Conservation (phyloP, 2,113 vertebrate species). For the Sander vitreus region DNA sequence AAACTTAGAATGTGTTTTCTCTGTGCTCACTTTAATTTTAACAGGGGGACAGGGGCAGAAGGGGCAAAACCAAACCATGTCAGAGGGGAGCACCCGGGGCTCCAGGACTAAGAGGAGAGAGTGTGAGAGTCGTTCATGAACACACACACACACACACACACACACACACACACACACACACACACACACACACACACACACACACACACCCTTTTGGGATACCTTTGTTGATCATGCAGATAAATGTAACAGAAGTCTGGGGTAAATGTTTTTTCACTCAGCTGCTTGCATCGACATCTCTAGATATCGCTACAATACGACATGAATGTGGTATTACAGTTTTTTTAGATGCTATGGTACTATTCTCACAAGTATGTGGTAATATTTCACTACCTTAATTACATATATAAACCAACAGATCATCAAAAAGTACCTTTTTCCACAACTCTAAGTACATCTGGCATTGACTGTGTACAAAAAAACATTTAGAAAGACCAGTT, state of each 20-base stretch:
- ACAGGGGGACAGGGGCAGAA: conserved; percentile 87
- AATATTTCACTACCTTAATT: no score
- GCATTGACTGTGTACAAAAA: no score
- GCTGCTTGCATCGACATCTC: background rate
- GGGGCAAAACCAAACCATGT: conserved; percentile 85
- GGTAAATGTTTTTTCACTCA: background rate
- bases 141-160: background rate
- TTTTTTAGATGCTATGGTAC: no score
- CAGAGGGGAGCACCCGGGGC: conserved; percentile 79
- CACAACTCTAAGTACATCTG: no score
- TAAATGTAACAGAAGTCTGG: background rate
- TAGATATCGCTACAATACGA: background rate
- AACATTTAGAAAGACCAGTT: no score
- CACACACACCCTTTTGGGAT: no score
- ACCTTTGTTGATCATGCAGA: background rate
- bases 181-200: background rate
- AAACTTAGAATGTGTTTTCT: conserved; percentile 4
- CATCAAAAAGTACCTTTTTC: no score
- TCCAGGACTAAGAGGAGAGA: conserved; percentile 83
- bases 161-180: no score
- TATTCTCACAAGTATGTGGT: no score
- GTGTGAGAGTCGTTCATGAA: conserved; percentile 74
- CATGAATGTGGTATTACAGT: background rate
- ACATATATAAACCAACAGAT: no score
- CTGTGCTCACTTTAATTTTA: background rate